Conservation (phyloP, 1,140 invertebrate genomes). For the Drosophila virilis region DNA sequence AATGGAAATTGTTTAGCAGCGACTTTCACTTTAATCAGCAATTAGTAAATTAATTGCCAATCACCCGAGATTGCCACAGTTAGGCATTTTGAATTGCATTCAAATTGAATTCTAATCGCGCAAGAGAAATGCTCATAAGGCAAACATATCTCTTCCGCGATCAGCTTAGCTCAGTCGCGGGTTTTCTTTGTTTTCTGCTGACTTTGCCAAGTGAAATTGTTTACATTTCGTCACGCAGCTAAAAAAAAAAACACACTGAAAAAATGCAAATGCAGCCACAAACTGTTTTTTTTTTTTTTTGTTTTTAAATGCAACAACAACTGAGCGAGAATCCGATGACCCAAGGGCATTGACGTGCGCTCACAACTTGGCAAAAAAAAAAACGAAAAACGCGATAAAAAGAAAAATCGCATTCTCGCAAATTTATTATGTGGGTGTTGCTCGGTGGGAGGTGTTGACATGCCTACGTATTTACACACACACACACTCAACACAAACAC, state of each 20-base stretch:
- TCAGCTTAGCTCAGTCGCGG: not conserved
- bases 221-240: slow-evolving; percentile 59
- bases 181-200: slow-evolving; percentile 4
- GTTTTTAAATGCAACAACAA: slow-evolving; percentile 26
- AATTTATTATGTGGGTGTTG: slow-evolving; percentile 9
- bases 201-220: slow-evolving; percentile 44
- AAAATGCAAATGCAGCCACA: slow-evolving; percentile 52
- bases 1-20: slow-evolving; percentile 36
- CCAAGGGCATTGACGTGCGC: slow-evolving; percentile 40
- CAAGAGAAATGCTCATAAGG: not conserved
- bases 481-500: not conserved
- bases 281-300: slow-evolving; percentile 32
- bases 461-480: not conserved
- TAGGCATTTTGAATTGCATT: not conserved
- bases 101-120: slow-evolving; percentile 37
- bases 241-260: slow-evolving; percentile 23
- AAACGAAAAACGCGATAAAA: not conserved
- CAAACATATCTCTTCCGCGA: slow-evolving; percentile 12
- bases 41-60: slow-evolving; percentile 38
- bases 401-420: slow-evolving; percentile 2
- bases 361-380: slow-evolving; percentile 7
- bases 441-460: not conserved
- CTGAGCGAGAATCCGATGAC: slow-evolving; percentile 6
- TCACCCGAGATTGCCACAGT: not conserved
- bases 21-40: slow-evolving; percentile 69